A percentile compares a stretch with the other conserved stretches of the same genome.
Conservation (phyloP, 2,888 invertebrate genomes). For the Standfussiana lucernea region DNA sequence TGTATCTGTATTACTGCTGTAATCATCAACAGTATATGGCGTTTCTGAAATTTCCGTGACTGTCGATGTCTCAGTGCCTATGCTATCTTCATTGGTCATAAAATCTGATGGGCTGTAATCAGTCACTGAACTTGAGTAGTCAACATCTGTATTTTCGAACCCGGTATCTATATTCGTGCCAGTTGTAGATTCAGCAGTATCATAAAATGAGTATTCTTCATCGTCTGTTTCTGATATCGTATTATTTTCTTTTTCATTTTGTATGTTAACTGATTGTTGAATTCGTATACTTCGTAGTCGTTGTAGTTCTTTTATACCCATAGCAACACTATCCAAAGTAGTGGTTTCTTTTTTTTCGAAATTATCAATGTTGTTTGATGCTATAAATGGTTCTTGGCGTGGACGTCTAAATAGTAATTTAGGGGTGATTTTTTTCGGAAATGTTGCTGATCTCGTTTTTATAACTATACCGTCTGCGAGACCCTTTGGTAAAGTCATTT, state of each 20-base stretch:
- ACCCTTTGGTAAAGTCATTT: conserved; percentile 58
- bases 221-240: conserved; percentile 58
- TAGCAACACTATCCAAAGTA: conserved; percentile 64
- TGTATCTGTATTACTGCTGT: conserved; percentile 38
- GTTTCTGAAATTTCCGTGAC: conserved; percentile 23
- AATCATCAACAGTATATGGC: conserved; percentile 18
- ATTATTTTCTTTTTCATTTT: conserved; percentile 43
- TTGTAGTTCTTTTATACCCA: conserved; percentile 71
- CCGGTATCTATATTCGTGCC: conserved; percentile 31
- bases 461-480: conserved; percentile 49
- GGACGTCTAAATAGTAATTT: conserved; percentile 45
- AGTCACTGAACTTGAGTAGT: conserved; percentile 31
- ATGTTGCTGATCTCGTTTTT: conserved; percentile 29
- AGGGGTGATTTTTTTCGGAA: conserved; percentile 24
- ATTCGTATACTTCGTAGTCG: conserved; percentile 70
- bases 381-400: conserved; percentile 37
- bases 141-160: conserved; percentile 26
- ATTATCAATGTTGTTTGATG: conserved; percentile 2
- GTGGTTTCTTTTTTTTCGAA: conserved; percentile 60
- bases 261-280: conserved; percentile 27
- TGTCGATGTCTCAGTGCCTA: conserved; percentile 13
- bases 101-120: conserved; percentile 26
- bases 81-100: conserved; percentile 10
- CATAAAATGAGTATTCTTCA: conserved; percentile 70
- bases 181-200: conserved; percentile 41